Evolutionary conservation across 2,888 invertebrate species (phyloP).

Genomic region (Hermodice carunculata): DNA sequence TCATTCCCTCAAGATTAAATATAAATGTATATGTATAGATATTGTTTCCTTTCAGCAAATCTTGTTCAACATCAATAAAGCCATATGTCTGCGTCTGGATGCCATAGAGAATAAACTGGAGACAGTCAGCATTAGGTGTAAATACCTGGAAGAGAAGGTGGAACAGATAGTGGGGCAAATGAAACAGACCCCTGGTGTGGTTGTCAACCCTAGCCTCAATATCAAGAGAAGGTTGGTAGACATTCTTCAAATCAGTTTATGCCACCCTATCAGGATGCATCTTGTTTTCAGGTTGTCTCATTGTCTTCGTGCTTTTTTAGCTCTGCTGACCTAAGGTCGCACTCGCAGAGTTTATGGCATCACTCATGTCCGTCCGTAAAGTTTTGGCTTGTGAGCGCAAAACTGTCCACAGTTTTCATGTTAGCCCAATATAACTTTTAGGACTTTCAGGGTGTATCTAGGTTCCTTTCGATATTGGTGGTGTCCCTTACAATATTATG

Average conservation of each 20-base stretch:
- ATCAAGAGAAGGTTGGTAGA: not conserved
- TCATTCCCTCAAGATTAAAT: not conserved
- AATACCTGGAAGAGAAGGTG: slow-evolving; percentile 65
- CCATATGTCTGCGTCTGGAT: slow-evolving; percentile 64
- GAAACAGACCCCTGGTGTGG: slow-evolving; percentile 3
- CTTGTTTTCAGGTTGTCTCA: too few relatives aligned
- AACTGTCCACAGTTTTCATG: too few relatives aligned
- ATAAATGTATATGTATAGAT: not conserved
- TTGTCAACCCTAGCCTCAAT: slow-evolving; percentile 45
- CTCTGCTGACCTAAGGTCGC: too few relatives aligned
- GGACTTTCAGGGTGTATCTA: too few relatives aligned
- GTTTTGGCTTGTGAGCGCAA: too few relatives aligned
- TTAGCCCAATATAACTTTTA: too few relatives aligned
- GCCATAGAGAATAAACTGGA: slow-evolving; percentile 61
- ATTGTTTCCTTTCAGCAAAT: slow-evolving; percentile 57
- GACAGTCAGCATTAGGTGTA: slow-evolving; percentile 46
- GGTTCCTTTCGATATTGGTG: too few relatives aligned
- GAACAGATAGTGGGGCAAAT: slow-evolving; percentile 39
- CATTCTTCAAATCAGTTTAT: not conserved
- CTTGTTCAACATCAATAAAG: slow-evolving; percentile 66
- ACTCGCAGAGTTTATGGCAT: too few relatives aligned
- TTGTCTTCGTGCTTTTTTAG: too few relatives aligned
- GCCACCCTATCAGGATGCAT: not conserved
- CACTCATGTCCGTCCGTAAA: too few relatives aligned
- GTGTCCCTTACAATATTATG: too few relatives aligned